Conservation (phyloP, 2,113 vertebrate species). For the Microtus oregoni region DNA sequence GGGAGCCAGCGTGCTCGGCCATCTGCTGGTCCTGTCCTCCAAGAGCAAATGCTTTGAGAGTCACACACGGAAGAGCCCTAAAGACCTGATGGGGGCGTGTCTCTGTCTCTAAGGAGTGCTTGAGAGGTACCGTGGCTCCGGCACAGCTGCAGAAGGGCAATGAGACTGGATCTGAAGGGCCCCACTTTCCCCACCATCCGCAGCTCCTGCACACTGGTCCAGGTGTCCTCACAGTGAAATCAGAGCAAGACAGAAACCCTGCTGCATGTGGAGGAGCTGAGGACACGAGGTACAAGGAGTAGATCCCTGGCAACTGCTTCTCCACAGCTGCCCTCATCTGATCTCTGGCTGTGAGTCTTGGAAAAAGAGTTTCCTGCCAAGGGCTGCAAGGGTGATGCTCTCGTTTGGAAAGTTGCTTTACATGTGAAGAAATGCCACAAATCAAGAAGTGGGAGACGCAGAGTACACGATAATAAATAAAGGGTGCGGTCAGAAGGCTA, state of each 20-base stretch:
- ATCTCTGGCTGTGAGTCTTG: not conserved
- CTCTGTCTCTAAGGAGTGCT: not conserved
- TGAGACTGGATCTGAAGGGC: too few species aligned
- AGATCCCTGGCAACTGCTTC: not conserved
- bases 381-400: not conserved
- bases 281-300: not conserved
- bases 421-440: not conserved
- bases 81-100: too few species aligned
- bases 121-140: too few species aligned
- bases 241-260: not conserved
- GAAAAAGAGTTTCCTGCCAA: not conserved
- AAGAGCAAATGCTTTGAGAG: not conserved
- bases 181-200: rapidly evolving
- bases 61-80: not conserved
- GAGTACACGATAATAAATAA: not conserved
- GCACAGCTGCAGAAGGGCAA: not conserved
- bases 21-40: not conserved
- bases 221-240: not conserved
- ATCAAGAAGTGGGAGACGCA: not conserved
- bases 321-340: not conserved
- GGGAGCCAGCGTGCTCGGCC: not conserved
- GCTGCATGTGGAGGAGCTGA: not conserved
- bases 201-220: not conserved
- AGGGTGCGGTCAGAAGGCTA: not conserved
- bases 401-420: not conserved